Evolutionary conservation across 37 sponge, comb jelly and placozoan species (phyloP), one percentile per base, ranked within the genome.

Genomic region (Sycon ciliatum): DNA sequence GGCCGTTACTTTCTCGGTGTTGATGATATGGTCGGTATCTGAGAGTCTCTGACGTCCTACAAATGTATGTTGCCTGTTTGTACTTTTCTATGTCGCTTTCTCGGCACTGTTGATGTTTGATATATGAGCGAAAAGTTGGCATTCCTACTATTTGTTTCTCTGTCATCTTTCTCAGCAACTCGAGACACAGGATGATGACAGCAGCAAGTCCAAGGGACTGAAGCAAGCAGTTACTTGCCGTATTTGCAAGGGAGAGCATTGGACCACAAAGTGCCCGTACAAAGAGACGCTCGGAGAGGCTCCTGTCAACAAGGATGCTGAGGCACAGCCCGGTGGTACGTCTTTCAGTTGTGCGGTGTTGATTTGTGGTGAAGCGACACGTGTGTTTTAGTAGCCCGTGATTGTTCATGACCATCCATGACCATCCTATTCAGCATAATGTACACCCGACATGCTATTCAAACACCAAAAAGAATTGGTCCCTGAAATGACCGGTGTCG

Each of bases 181-280:
- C 0, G 90, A 89, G 30, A 82, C 81, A 32, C 82, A 79, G 39
- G 84, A 83, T 22, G 86, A 84, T 40, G 86, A 92, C 34, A 75
- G 77, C 6, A 68, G 87, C 64, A 81, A 74, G 79, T 87, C 87
- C 74, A 56, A 84, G 55, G 53, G 68, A 38, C 71, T 74, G 28
- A 79, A 87, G 57, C 69, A 77, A 4, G 87, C 87, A 82, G 92
- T 91, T n/a, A 72, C 81, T 22, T 92, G 93, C 68, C 85, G 93
- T 77, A 73, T 82, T 65, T 92, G 93, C 49, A 92, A 92, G 63
- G 93, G 93, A 55, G 87, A 87, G 40, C 93, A 92, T 53, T 92
- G 93, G 93, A 87, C 88, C 35, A 80, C 82, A 20, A 78, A 85
- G 46, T 92, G 93, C 62, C 93, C 93, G 6, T 92, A 87, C 67